Evolutionary conservation across 2,797 vertebrate species (phyloP).

Genomic region (Coracias cyanogaster): DNA sequence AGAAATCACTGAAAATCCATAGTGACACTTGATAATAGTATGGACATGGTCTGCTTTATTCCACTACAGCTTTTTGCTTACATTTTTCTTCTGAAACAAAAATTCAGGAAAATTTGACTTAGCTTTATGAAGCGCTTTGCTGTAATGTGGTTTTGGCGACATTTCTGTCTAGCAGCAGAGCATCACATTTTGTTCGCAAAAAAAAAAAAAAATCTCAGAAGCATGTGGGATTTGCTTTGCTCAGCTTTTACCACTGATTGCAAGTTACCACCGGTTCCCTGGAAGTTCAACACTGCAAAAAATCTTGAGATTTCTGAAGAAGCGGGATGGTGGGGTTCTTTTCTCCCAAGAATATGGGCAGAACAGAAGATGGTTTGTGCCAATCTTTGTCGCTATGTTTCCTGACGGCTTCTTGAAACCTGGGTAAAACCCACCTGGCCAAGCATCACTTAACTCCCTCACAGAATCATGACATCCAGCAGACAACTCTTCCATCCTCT

Average conservation of each 20-base stretch:
- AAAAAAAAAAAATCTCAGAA: not conserved
- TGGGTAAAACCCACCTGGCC: not conserved
- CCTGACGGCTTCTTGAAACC: not conserved
- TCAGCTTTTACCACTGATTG: not conserved
- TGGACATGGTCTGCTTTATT: not conserved
- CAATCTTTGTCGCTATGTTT: not conserved
- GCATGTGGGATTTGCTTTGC: not conserved
- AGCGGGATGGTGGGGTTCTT: fast-evolving
- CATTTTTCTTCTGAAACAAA: not conserved
- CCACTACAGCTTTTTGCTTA: not conserved
- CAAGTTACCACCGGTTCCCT: not conserved
- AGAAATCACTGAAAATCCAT: not conserved
- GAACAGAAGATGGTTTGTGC: fast-evolving
- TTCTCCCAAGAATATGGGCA: not conserved
- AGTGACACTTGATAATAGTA: not conserved
- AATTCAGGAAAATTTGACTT: not conserved
- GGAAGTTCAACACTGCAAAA: not conserved
- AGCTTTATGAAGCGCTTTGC: not conserved
- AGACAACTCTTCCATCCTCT: not conserved
- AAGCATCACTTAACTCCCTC: not conserved
- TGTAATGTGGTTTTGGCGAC: not conserved
- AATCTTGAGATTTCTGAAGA: not conserved
- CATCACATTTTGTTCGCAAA: not conserved
- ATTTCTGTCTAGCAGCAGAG: not conserved
- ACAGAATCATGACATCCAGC: not conserved